Evolutionary conservation across 2,113 vertebrate species (phyloP).

Genomic region (Corythaeola cristata): DNA sequence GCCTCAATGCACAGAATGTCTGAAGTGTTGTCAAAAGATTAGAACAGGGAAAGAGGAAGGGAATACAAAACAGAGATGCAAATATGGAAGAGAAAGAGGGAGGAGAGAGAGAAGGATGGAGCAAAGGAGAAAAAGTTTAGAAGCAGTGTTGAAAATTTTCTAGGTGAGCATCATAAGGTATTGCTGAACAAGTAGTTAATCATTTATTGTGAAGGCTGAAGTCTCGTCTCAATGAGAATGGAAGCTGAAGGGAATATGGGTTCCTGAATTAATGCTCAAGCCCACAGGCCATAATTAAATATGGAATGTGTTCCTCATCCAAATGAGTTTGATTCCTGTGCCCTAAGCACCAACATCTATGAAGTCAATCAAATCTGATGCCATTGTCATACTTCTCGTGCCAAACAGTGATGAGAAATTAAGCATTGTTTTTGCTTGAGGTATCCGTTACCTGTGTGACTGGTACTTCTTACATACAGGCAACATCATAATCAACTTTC

Average conservation of each 20-base stretch:
- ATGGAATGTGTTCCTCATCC: background rate
- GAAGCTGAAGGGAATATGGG: background rate
- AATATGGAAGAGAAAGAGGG: background rate
- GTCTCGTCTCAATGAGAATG: background rate
- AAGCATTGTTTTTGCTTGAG: background rate
- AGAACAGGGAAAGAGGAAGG: background rate
- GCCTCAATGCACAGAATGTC: background rate
- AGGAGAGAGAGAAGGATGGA: background rate
- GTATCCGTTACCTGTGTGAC: background rate
- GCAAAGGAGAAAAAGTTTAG: background rate
- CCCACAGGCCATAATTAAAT: background rate
- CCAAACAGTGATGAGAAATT: background rate
- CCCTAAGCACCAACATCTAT: background rate
- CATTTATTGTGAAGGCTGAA: background rate
- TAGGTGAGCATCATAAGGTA: background rate
- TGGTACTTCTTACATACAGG: background rate
- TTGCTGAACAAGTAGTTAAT: background rate
- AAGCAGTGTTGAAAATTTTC: background rate
- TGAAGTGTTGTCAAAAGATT: background rate
- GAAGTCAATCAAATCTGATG: background rate
- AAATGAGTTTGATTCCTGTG: background rate
- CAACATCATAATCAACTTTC: slow-evolving; percentile 33
- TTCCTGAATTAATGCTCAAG: background rate
- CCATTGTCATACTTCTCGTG: background rate
- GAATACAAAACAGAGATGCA: background rate